Base-by-base conservation (phyloP, 1,140 invertebrate genomes). In the Andrena cerasifolii region DNA sequence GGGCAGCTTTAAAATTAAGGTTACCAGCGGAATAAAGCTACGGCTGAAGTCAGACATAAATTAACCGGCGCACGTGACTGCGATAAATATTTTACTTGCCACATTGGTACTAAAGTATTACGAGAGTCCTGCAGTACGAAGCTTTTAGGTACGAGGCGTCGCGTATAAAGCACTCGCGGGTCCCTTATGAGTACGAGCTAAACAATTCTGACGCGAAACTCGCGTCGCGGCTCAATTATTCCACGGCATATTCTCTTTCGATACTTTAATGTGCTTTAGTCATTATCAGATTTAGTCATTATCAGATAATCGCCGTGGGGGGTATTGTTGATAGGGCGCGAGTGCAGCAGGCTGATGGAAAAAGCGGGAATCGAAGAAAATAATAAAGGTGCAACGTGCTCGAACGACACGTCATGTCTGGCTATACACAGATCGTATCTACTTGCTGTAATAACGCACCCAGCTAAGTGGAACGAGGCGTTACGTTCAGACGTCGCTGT, bases 401-500 rank as follows among this genome's bases (percentile, higher is more conserved):
- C 21, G 76, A 78, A 67, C 54, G 40, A 71, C 63, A 40, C 47
- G 78, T 36, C 71, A 45, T 49, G 75, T 82, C 79, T 82, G 79
- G 53, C 76, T 73, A 54, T 82, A 62, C 61, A 12, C 51, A 5
- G 62, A 10, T 65, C 43, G 56, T 78, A 84, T 84, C 82, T 84
- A 81, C 83, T 83, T 63, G 72, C 78, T 77, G 80, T 85, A 77
- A 80, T 78, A 78, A 83, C 81, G 56, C 66, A 78, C 53, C 68
- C 65, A 51, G 61, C 70, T 79, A 84, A 86, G 79, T 85, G 77
- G 79, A 86, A 86, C 84, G 79, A 73, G 66, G 67, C 79, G 75
- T 84, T 86, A 82, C 71, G 75, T 68, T 84, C 82, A 85, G 79
- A 81, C 83, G 61, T 84, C 66, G 67, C 61, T 76, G 83, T 82